Conservation (phyloP, 2,113 vertebrate species). For the Rhagologus leucostigma region DNA sequence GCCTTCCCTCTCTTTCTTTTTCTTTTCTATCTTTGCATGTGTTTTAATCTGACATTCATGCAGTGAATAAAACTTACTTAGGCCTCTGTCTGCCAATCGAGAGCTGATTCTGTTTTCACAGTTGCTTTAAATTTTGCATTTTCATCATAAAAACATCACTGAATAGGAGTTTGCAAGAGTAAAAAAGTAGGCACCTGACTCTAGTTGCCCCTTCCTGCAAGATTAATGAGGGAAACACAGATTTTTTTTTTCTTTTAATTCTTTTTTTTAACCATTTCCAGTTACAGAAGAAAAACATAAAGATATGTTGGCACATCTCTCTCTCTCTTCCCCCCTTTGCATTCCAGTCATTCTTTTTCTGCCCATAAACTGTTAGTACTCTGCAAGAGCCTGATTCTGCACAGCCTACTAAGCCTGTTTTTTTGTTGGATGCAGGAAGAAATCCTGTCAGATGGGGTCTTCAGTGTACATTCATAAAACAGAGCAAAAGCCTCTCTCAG, state of each 20-base stretch:
- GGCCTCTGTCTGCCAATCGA: not conserved
- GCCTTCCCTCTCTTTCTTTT: not conserved
- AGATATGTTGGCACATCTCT: conserved; percentile 40
- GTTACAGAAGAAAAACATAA: conserved; percentile 37
- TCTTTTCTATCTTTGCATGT: not conserved
- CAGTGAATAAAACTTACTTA: conserved; percentile 11
- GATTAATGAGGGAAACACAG: not conserved
- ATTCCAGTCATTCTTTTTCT: conserved; percentile 60
- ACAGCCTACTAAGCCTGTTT: not conserved
- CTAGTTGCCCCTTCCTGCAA: not conserved
- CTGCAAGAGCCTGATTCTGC: not conserved
- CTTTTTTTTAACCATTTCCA: conserved; percentile 8
- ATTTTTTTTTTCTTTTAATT: not conserved
- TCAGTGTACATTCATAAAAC: not conserved
- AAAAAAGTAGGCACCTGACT: not conserved
- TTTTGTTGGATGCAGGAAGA: not conserved
- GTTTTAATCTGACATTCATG: not conserved
- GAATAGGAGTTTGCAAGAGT: not conserved
- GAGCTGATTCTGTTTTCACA: conserved; percentile 35
- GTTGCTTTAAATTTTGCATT: conserved; percentile 54
- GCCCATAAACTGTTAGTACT: conserved; percentile 47
- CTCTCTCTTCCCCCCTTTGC: not conserved
- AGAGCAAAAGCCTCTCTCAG: not conserved
- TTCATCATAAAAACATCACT: conserved; percentile 15
- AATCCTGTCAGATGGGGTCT: conserved; percentile 31